Base-by-base conservation (phyloP, 2,113 vertebrate species). In the Chloebia gouldiae region DNA sequence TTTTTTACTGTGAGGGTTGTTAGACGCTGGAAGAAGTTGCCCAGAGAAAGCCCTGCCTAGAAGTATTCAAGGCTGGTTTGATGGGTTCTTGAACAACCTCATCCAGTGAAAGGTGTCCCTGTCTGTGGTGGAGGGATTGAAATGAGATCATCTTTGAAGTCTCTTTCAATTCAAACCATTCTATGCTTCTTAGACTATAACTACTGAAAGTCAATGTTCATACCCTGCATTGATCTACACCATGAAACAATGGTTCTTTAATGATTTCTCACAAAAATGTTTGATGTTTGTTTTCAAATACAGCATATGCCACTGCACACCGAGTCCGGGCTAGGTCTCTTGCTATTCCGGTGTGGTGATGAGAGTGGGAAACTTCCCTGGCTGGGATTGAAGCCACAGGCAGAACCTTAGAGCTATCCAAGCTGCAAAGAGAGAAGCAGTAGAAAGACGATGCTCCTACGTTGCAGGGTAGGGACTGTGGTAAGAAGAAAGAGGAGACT, bases 161-260 rank as follows among this genome's bases (percentile, higher is more conserved):
- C 8, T 0, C 2, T 64, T 81, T 40, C 37, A 73, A 33, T 13
- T 18, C 33, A 50, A 59, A 51, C 2, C 0, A 0, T 63, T 63
- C 33, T 16, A 27, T 27, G 7, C 15, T 50, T 72, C 59, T 28
- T 20, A 47, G 21, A 49, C n/a, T n/a, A 24, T 33, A 53, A 81
- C 15, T 66, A 7, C 11, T 84, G 23, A 60, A 83, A 77, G 23
- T 14, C 1, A 2, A 17, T 5, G 45, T 73, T 49, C 24, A 16
- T 35, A 40, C 1, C 3, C 13, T 59, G 2, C 10, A 14, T 30
- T 30, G 19, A 66, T 54, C 2, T 37, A 37, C 2, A 18, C 4
- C 10, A 11, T 19, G 7, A 79, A n/a, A 71, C 40, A 60, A 64
- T 14, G 13, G 3, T 50, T 22, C 7, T 10, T 45, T 61, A 35